Evolutionary conservation across 2,888 invertebrate genomes (phyloP), one percentile per base, ranked within the genome.

Genomic region (Falcaria lacertinaria): DNA sequence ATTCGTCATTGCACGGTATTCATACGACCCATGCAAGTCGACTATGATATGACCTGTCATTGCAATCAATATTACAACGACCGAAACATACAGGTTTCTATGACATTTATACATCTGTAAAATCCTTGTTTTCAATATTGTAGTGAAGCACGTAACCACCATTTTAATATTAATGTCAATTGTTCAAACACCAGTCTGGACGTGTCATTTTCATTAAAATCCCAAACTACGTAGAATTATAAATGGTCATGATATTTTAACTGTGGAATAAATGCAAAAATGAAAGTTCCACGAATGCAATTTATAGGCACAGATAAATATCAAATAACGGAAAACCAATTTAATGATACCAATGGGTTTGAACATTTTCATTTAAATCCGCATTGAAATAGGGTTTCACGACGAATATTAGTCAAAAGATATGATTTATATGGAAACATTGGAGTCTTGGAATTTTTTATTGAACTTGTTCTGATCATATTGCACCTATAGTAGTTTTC

Each of bases 161-260:
- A 44, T 45, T 54, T 61, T 48, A 58, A 52, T 61, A 60, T 61
- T 54, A 52, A 60, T 60, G 35, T 44, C 15, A 0, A 4, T 36
- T 38, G 52, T 61, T 42, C 52, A 50, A 54, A 55, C 8, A 33
- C 17, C 33, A 37, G 37, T 19, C 19, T 38, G 38, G 8, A 43
- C 25, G 38, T 38, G 34, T 41, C 15, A 33, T 33, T 35, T 38
- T 34, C 25, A 39, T 48, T 47, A 41, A 48, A 39, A 48, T 44
- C 37, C 22, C 33, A 45, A 53, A 53, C 58, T 57, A 55, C 51
- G 32, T 39, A 35, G 42, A 40, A 16, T 42, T 49, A 52, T 48
- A 44, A 47, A 52, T 40, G 44, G 7, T 15, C 16, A 14, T 33
- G 33, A 15, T 14, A 14, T 33, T 28, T 22, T 2, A 5, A 22